Conservation (phyloP, 2,888 invertebrate genomes). For the Xestobium rufovillosum region DNA sequence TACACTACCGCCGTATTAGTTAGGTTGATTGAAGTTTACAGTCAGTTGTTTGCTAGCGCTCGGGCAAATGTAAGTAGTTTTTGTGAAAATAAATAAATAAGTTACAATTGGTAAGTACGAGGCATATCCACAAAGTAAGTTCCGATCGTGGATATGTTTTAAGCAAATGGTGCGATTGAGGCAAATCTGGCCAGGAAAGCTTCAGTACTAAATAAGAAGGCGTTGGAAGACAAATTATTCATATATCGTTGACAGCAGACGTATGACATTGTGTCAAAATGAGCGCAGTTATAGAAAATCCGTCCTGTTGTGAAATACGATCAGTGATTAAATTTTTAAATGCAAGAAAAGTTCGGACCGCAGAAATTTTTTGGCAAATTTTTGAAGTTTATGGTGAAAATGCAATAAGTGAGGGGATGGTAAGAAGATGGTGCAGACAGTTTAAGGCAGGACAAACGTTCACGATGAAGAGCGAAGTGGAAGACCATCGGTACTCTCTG, state of each 20-base stretch:
- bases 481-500: conserved; percentile 3
- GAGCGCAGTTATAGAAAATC: too few species aligned
- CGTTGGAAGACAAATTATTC: too few species aligned
- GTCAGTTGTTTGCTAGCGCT: conserved; percentile 11
- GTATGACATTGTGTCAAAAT: too few species aligned
- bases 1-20: conserved; percentile 11
- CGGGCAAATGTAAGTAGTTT: conserved; percentile 9
- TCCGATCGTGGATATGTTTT: too few species aligned
- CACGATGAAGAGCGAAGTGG: conserved; percentile 3
- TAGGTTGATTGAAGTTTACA: conserved; percentile 11
- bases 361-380: conserved; percentile 1
- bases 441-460: not conserved
- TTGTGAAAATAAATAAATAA: conserved; percentile 10
- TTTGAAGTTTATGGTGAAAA: conserved; percentile 1
- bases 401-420: not conserved
- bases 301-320: too few species aligned
- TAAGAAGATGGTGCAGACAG: not conserved
- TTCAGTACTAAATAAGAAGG: too few species aligned
- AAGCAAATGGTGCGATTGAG: too few species aligned
- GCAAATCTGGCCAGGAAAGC: too few species aligned
- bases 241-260: too few species aligned
- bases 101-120: conserved; percentile 12
- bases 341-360: not conserved
- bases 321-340: not conserved
- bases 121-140: too few species aligned